phyloP scores from a whole-genome alignment of 1,140 invertebrate species.

The Dolichoris vasculosae region DNA sequence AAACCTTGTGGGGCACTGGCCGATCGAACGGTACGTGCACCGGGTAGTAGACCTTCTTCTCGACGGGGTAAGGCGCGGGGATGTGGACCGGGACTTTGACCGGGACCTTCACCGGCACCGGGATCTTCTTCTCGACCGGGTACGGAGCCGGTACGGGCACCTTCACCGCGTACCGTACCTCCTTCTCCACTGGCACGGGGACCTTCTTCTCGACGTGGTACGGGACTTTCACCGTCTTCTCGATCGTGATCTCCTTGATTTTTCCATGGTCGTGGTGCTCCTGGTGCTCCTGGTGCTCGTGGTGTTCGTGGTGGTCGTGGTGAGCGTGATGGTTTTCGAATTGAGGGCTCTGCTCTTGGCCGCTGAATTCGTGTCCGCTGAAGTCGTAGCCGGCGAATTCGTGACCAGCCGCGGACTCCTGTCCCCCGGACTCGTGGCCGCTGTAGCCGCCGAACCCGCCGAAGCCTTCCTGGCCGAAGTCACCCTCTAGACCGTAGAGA shows the following conservation, averaged over 20 bases:
- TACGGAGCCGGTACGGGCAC: constrained; percentile 67
- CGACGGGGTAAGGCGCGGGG: constrained; percentile 68
- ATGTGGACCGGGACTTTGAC: constrained; percentile 74
- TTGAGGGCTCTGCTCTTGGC: background rate
- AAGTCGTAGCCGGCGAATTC: constrained; percentile 30
- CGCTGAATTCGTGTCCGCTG: constrained; percentile 24
- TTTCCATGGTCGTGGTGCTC: constrained; percentile 71
- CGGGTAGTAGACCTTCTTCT: constrained; percentile 67
- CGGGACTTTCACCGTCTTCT: constrained; percentile 78
- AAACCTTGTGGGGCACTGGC: constrained; percentile 74
- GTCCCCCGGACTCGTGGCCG: constrained; percentile 62
- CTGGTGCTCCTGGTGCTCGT: no score
- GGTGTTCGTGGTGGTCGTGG: no score
- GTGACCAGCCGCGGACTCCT: constrained; percentile 55
- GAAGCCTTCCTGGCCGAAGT: constrained; percentile 65
- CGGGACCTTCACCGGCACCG: constrained; percentile 72
- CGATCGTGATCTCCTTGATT: constrained; percentile 77
- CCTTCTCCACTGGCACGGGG: constrained; percentile 70
- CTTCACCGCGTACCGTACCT: constrained; percentile 69
- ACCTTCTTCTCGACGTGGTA: constrained; percentile 78
- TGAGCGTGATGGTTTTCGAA: constrained; percentile 54
- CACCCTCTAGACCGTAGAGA: constrained; percentile 75
- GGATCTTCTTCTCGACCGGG: constrained; percentile 69
- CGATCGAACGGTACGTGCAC: constrained; percentile 62
- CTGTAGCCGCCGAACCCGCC: constrained; percentile 63